Conservation (phyloP, 1,140 invertebrate genomes). For the Neoseiulus cucumeris region DNA sequence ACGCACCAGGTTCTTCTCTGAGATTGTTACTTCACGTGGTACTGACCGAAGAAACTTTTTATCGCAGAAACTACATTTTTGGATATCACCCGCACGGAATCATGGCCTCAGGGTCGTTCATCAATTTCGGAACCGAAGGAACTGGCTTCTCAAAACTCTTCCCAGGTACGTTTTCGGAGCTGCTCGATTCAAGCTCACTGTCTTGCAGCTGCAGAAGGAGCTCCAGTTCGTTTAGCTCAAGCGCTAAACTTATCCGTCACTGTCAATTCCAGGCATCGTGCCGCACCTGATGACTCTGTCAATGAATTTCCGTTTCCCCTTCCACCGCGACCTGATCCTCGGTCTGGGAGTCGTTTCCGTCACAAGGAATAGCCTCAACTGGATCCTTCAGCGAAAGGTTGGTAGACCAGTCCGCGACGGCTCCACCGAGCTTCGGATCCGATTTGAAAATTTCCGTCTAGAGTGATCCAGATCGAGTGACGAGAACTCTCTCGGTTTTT, state of each 20-base stretch:
- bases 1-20: background rate
- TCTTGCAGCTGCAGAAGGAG: background rate
- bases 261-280: constrained; percentile 34
- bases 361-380: background rate
- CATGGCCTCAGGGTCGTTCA: constrained; percentile 48
- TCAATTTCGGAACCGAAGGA: constrained; percentile 55
- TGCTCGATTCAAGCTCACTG: background rate
- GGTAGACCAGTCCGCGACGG: background rate
- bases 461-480: background rate
- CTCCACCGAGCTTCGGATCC: too few relatives aligned
- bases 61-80: constrained; percentile 52
- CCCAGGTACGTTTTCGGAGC: constrained; percentile 29
- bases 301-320: constrained; percentile 57
- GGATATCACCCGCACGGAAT: constrained; percentile 76
- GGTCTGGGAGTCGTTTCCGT: constrained; percentile 12
- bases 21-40: background rate
- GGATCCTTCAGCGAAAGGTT: background rate
- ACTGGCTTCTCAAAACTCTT: constrained; percentile 47
- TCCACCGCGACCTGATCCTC: constrained; percentile 47
- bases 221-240: background rate
- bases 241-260: background rate
- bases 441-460: background rate
- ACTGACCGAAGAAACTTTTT: background rate
- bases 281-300: constrained; percentile 49
- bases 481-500: background rate